These are phyloP conservation scores for Moxostoma hubbsi DNA, from an alignment of 2,797 vertebrate genomes.

Conservation along the genomic window DNA sequence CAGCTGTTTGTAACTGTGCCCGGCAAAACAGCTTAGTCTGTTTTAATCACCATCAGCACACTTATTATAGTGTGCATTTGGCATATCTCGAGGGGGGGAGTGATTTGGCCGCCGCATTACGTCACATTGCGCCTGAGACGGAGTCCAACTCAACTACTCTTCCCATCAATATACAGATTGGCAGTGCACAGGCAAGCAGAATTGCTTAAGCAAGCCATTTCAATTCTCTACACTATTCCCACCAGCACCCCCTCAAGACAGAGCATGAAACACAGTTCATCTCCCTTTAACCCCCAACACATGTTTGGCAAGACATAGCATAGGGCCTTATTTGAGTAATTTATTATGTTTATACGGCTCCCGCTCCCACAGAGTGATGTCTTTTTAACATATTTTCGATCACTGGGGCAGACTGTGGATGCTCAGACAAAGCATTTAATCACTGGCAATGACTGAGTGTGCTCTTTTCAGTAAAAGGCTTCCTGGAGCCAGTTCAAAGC, in stretches of 20 bases:
- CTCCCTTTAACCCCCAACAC: not conserved
- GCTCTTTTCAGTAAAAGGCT: slow-evolving; percentile 57
- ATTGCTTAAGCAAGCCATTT: slow-evolving; percentile 48
- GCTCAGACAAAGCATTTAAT: slow-evolving; percentile 59
- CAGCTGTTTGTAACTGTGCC: slow-evolving; percentile 14
- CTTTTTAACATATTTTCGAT: slow-evolving; percentile 63
- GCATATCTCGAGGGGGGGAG: slow-evolving; percentile 17
- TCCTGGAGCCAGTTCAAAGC: slow-evolving; percentile 58
- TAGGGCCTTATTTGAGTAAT: slow-evolving; percentile 49
- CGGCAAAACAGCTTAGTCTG: slow-evolving; percentile 26
- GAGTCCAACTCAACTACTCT: slow-evolving; percentile 9
- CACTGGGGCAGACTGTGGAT: slow-evolving; percentile 38
- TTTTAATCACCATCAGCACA: slow-evolving; percentile 33
- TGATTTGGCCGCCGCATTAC: slow-evolving; percentile 11
- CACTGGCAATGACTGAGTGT: slow-evolving; percentile 44
- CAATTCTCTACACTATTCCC: not conserved
- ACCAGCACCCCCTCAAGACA: not conserved
- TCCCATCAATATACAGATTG: slow-evolving; percentile 27
- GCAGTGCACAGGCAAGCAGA: not conserved
- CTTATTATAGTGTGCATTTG: slow-evolving; percentile 30
- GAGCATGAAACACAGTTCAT: slow-evolving; percentile 17
- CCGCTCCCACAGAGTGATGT: slow-evolving; percentile 44
- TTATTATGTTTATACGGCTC: slow-evolving; percentile 56
- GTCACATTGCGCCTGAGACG: slow-evolving; percentile 13
- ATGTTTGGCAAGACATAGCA: slow-evolving; percentile 32